Evolutionary conservation across 2,888 invertebrate species (phyloP).

Genomic region (Therioaphis trifolii): DNA sequence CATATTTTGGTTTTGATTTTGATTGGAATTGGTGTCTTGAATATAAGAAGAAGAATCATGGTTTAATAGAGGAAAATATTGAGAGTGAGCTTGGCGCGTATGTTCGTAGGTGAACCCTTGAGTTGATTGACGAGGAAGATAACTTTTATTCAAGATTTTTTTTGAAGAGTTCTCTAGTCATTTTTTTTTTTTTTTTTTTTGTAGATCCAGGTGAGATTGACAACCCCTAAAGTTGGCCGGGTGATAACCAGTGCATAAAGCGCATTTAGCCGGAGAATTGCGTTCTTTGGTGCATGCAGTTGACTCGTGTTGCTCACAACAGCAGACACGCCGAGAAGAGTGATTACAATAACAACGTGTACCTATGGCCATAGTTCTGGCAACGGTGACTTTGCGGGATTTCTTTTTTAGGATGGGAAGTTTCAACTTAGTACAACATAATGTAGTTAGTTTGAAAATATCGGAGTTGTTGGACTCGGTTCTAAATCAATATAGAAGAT

Average conservation of each 20-base stretch:
- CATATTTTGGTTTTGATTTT: slow-evolving; percentile 7
- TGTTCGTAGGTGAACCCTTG: neutral
- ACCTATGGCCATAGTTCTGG: neutral
- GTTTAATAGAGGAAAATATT: slow-evolving; percentile 25
- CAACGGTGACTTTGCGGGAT: neutral
- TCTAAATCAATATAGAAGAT: no score
- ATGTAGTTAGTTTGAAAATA: no score
- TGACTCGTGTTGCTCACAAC: neutral
- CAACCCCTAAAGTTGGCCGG: no score
- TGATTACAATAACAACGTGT: neutral
- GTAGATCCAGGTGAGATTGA: neutral
- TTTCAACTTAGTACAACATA: neutral
- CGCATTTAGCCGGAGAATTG: neutral
- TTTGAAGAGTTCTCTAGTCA: neutral
- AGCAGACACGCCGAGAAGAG: neutral
- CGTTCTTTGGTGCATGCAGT: neutral
- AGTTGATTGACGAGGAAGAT: neutral
- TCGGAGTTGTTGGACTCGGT: no score
- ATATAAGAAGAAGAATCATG: neutral
- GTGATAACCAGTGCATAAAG: neutral
- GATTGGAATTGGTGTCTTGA: slow-evolving; percentile 18
- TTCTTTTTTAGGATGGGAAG: neutral
- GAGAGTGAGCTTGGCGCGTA: slow-evolving; percentile 13
- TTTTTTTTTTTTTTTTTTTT: no score
- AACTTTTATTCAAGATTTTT: no score